Evolutionary conservation across 2,888 invertebrate species (phyloP).

Genomic region (Drosophila pegasa): DNA sequence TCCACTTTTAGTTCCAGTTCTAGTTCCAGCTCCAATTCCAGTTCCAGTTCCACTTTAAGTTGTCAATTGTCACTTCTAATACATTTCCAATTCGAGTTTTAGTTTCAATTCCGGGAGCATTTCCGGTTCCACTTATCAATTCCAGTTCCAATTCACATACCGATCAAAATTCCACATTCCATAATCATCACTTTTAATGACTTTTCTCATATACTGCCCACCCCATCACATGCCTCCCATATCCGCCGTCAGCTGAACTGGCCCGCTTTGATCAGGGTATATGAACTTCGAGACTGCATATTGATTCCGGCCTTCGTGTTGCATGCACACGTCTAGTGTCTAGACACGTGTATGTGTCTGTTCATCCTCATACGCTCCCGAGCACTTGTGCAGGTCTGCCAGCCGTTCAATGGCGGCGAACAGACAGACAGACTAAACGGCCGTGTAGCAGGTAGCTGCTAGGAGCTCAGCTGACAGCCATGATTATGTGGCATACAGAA

Average conservation of each 20-base stretch:
- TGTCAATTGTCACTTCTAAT: too few relatives aligned
- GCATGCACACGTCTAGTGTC: constrained; percentile 3
- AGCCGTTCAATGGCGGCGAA: constrained; percentile 13
- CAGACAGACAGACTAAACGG: constrained; percentile 3
- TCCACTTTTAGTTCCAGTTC: too few relatives aligned
- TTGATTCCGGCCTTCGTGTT: neutral
- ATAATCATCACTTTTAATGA: too few relatives aligned
- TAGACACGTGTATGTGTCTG: neutral
- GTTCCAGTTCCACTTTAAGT: too few relatives aligned
- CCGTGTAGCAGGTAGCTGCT: neutral
- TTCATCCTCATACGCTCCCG: neutral
- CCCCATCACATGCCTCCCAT: neutral
- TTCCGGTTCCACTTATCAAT: too few relatives aligned
- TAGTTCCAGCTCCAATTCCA: too few relatives aligned
- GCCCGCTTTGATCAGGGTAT: neutral
- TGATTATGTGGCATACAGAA: neutral
- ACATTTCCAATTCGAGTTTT: too few relatives aligned
- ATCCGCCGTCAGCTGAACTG: too few relatives aligned
- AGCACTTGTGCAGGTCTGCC: constrained; percentile 12
- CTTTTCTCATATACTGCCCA: too few relatives aligned
- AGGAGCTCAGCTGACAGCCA: neutral
- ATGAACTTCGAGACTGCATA: neutral
- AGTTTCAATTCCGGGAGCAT: too few relatives aligned
- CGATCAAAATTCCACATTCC: neutral
- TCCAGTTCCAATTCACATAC: too few relatives aligned